phyloP scores from a whole-genome alignment of 2,888 invertebrate genomes.

The Microplitis deprimator region DNA sequence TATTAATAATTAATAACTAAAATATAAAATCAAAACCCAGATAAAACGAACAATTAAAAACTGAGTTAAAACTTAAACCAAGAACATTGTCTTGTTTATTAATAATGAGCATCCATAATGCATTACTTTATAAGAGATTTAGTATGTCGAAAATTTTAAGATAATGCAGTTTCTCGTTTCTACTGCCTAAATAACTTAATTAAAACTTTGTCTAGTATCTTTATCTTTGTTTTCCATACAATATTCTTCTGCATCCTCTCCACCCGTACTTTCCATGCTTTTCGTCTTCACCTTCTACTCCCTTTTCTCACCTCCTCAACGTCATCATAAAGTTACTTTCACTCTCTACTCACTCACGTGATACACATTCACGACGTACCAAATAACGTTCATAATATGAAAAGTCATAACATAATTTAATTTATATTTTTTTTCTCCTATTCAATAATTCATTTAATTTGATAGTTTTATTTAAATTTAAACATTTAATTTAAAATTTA shows the following conservation, averaged over 20 bases:
- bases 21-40: not conserved
- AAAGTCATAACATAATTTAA: not conserved
- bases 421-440: not conserved
- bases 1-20: not conserved
- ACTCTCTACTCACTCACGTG: not conserved
- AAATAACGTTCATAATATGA: not conserved
- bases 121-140: slow-evolving; percentile 40
- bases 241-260: slow-evolving; percentile 29
- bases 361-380: not conserved
- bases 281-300: slow-evolving; percentile 29
- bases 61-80: slow-evolving; percentile 11
- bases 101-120: slow-evolving; percentile 39
- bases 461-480: not conserved
- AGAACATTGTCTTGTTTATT: not conserved
- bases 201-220: slow-evolving; percentile 41
- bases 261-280: slow-evolving; percentile 30
- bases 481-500: not conserved
- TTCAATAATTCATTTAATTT: not conserved
- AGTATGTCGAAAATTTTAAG: slow-evolving; percentile 39
- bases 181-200: slow-evolving; percentile 37
- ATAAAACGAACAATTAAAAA: not conserved
- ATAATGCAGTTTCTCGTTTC: slow-evolving; percentile 37
- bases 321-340: slow-evolving; percentile 1
- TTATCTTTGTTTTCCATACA: slow-evolving; percentile 40
- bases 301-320: slow-evolving; percentile 10